Percentiles rank a stretch among this genome's conserved stretches.
Conservation (phyloP, 64 coral and sea anemone genomes). For the Actinia tenebrosa region DNA sequence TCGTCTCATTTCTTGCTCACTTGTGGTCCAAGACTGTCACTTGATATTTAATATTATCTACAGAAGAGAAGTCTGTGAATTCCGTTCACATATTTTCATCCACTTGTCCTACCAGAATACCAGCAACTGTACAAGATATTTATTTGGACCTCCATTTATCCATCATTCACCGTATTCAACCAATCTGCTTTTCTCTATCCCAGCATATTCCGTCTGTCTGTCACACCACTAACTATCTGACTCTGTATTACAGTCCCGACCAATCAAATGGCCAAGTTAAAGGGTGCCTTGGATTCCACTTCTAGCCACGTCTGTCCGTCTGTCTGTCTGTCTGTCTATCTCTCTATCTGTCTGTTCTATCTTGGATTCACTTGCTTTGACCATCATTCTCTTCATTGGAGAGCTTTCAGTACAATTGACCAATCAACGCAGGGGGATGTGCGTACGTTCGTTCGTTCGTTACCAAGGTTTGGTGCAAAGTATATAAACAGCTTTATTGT, state of each 20-base stretch:
- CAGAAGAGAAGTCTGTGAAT: background rate
- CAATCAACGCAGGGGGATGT: background rate
- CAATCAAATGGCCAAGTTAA: constrained; percentile 13
- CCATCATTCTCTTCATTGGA: background rate
- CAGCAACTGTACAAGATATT: background rate
- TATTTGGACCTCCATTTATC: constrained; percentile 10
- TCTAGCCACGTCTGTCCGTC: background rate
- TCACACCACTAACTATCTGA: constrained; percentile 16
- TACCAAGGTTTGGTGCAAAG: background rate
- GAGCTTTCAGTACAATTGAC: background rate
- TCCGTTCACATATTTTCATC: background rate
- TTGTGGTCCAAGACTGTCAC: background rate
- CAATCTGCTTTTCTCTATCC: background rate
- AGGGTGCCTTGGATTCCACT: constrained; percentile 2
- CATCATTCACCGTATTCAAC: background rate
- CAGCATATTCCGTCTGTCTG: background rate
- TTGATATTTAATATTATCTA: background rate
- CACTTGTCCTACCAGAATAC: background rate
- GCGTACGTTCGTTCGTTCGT: background rate
- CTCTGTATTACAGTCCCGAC: constrained; percentile 14
- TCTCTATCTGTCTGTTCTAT: background rate
- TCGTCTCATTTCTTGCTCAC: background rate
- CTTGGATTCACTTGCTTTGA: background rate
- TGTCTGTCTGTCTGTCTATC: background rate
- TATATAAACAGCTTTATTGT: background rate